These are phyloP conservation scores for Alexandromys fortis DNA, from an alignment of 2,113 vertebrate species.

Conservation along the genomic window DNA sequence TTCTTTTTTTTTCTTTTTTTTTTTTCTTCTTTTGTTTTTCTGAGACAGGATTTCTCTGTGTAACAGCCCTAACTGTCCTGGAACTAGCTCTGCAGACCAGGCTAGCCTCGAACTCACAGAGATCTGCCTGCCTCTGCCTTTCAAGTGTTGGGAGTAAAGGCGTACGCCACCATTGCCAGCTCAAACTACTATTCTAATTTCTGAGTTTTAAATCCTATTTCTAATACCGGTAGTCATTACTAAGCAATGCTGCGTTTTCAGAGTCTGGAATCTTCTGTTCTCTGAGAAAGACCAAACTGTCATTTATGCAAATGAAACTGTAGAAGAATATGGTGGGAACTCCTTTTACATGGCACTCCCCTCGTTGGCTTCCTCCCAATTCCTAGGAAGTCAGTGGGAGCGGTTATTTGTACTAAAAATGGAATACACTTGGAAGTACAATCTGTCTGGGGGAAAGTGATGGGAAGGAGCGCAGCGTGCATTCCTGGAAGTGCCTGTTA, in stretches of 20 bases:
- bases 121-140: no score
- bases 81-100: no score
- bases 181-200: not conserved
- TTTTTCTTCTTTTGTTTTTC: no score
- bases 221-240: not conserved
- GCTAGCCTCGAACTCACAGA: no score
- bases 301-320: conserved; percentile 29
- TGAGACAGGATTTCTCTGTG: no score
- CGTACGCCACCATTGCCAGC: no score
- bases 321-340: not conserved
- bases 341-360: not conserved
- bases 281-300: conserved; percentile 7
- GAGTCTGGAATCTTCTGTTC: conserved; percentile 5
- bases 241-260: conserved; percentile 9
- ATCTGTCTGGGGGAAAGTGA: conserved; percentile 2
- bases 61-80: no score
- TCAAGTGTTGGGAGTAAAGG: no score
- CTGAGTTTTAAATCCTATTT: not conserved
- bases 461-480: not conserved
- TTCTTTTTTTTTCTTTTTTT: no score
- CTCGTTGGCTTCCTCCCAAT: not conserved
- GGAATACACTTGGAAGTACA: not conserved
- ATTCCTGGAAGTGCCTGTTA: not conserved
- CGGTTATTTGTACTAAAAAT: not conserved
- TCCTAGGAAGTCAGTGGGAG: conserved; percentile 11